Evolutionary conservation across 2,888 invertebrate genomes (phyloP).

Genomic region (Lithophane leautieri): DNA sequence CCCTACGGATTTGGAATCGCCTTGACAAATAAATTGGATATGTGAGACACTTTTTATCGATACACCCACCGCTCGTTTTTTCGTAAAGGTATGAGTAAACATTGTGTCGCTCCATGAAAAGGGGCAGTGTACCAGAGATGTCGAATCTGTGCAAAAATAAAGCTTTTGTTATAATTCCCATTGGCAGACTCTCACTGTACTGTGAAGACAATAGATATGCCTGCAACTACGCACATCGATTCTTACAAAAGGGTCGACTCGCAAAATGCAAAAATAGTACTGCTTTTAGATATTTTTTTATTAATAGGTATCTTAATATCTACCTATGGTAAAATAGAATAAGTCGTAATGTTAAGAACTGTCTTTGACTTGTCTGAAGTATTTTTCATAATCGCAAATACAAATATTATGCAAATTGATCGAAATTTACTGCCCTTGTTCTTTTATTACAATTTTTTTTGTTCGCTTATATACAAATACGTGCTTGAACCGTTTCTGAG

Average conservation of each 20-base stretch:
- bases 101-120: conserved; percentile 30
- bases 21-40: conserved; percentile 86
- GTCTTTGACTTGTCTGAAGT: not conserved
- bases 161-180: conserved; percentile 45
- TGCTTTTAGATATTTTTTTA: conserved; percentile 7
- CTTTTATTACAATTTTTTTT: not conserved
- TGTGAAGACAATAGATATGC: conserved; percentile 46
- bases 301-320: not conserved
- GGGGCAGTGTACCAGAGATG: conserved; percentile 22
- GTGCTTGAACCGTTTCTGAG: not conserved
- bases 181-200: conserved; percentile 13
- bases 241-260: conserved; percentile 32
- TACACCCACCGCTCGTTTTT: conserved; percentile 59
- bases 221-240: conserved; percentile 28
- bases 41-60: conserved; percentile 79
- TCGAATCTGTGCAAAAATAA: conserved; percentile 30
- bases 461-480: too few species aligned
- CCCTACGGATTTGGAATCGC: conserved; percentile 74
- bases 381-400: conserved; percentile 3
- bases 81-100: conserved; percentile 11
- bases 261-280: conserved; percentile 33
- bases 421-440: not conserved
- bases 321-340: not conserved
- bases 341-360: not conserved
- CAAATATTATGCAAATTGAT: conserved; percentile 1